Evolutionary conservation across 2,797 vertebrate species (phyloP).

Genomic region (Microctenopoma steveboyesi): DNA sequence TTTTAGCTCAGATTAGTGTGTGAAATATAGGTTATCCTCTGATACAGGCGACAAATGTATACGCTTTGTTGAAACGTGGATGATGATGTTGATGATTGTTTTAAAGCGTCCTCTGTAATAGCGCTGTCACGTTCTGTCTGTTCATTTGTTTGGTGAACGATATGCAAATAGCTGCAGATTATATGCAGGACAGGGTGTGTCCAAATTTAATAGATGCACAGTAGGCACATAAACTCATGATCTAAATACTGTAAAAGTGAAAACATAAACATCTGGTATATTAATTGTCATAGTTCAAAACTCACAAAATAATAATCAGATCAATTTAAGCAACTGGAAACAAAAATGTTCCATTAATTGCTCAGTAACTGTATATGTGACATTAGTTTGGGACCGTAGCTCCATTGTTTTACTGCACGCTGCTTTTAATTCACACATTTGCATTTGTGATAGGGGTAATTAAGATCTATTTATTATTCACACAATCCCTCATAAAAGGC

Average conservation of each 20-base stretch:
- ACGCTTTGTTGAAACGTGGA: conserved; percentile 25
- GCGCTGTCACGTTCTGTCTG: conserved; percentile 41
- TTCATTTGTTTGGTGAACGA: conserved; percentile 44
- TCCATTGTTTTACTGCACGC: conserved; percentile 64
- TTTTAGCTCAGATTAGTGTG: conserved; percentile 75
- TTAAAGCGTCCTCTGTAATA: conserved; percentile 22
- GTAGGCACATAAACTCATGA: not conserved
- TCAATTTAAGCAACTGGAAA: conserved; percentile 47
- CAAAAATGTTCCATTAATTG: conserved; percentile 56
- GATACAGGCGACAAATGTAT: conserved; percentile 66
- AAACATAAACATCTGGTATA: not conserved
- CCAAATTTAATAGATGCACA: not conserved
- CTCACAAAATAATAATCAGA: conserved; percentile 13
- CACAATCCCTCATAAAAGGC: conserved; percentile 81
- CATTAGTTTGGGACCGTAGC: conserved; percentile 39
- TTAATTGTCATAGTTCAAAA: conserved; percentile 16
- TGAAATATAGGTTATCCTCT: conserved; percentile 80
- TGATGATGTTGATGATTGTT: conserved; percentile 35
- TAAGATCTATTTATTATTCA: conserved; percentile 84
- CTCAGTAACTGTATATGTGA: conserved; percentile 48
- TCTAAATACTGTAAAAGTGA: not conserved
- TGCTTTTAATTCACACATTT: conserved; percentile 77
- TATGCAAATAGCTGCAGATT: conserved; percentile 45
- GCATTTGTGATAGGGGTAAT: conserved; percentile 81
- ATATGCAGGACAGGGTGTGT: not conserved